Evolutionary conservation across 2,888 invertebrate genomes (phyloP).

Genomic region (Microplitis deprimator): DNA sequence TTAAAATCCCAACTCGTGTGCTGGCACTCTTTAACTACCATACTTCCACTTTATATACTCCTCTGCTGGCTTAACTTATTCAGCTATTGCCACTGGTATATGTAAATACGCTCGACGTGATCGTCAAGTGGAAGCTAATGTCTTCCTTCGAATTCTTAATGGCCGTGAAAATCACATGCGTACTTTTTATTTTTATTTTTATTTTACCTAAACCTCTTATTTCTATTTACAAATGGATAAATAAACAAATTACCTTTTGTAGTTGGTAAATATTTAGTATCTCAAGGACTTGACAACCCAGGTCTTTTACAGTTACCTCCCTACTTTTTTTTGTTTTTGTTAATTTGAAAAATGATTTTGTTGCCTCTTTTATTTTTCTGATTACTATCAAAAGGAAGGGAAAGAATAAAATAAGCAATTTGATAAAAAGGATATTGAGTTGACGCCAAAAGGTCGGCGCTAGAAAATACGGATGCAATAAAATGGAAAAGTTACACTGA

Average conservation of each 20-base stretch:
- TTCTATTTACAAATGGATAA: not conserved
- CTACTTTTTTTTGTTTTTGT: too few species aligned
- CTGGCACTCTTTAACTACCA: not conserved
- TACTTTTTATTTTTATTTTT: not conserved
- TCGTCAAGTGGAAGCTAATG: conserved; percentile 71
- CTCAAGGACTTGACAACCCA: too few species aligned
- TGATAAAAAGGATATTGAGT: too few species aligned
- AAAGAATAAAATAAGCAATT: too few species aligned
- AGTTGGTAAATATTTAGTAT: too few species aligned
- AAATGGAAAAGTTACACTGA: too few species aligned
- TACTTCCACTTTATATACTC: conserved; percentile 6
- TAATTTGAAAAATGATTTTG: too few species aligned
- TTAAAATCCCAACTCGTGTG: conserved; percentile 5
- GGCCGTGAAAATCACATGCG: conserved; percentile 61
- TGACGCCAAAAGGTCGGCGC: too few species aligned
- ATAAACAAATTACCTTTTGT: not conserved
- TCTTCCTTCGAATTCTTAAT: conserved; percentile 64
- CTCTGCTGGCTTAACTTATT: conserved; percentile 15
- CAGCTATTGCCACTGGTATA: conserved; percentile 44
- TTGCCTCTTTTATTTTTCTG: too few species aligned
- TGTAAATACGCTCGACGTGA: conserved; percentile 59
- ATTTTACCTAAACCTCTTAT: not conserved
- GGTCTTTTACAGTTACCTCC: too few species aligned
- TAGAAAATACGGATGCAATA: too few species aligned
- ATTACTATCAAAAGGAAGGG: too few species aligned